Percentiles rank a stretch among this genome's conserved stretches.
phyloP scores from a whole-genome alignment of 2,797 vertebrate genomes.

The Trichosurus vulpecula region DNA sequence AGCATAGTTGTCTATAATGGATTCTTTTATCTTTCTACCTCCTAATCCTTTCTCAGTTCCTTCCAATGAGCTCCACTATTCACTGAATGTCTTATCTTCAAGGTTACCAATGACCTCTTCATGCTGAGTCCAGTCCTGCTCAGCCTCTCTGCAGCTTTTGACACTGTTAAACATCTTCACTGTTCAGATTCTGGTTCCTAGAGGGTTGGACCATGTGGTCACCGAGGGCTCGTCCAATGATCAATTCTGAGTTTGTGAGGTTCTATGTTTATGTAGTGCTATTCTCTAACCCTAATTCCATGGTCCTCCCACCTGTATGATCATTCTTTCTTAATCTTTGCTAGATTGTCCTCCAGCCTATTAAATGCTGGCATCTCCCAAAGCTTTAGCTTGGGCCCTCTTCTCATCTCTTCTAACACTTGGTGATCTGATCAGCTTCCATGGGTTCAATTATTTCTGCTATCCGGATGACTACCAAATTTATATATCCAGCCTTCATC shows the following conservation, averaged over 20 bases:
- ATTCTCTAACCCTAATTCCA: not conserved
- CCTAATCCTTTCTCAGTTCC: not conserved
- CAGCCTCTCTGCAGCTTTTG: not conserved
- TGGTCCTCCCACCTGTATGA: not conserved
- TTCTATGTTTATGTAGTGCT: not conserved
- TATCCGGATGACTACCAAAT: not conserved
- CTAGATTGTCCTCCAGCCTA: not conserved
- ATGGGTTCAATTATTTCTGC: not conserved
- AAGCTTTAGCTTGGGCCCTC: not conserved
- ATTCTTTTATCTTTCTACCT: not conserved
- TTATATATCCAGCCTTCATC: not conserved
- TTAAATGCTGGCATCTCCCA: not conserved
- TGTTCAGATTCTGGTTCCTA: not conserved
- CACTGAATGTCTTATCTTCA: not conserved
- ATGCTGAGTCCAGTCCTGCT: not conserved
- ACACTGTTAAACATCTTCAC: not conserved
- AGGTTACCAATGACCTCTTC: not conserved
- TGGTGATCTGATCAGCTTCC: not conserved
- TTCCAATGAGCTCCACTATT: not conserved
- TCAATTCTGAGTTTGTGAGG: not conserved
- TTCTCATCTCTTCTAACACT: not conserved
- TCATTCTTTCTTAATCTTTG: not conserved
- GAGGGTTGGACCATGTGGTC: not conserved
- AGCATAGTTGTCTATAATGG: not conserved
- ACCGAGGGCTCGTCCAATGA: no score